These are phyloP conservation scores for Nasonovia ribisnigri DNA, from an alignment of 2,888 invertebrate species.

Conservation along the genomic window DNA sequence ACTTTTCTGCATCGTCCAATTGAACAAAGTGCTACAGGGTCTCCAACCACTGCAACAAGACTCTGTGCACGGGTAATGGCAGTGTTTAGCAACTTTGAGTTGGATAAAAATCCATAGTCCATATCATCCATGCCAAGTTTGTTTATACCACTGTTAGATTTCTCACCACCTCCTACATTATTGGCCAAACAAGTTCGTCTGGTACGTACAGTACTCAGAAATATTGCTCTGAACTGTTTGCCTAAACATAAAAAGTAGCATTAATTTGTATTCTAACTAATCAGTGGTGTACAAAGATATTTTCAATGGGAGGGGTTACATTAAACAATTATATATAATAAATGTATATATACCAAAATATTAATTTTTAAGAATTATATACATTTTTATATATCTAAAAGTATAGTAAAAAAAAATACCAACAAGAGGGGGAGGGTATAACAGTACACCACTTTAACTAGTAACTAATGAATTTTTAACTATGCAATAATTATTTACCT, in stretches of 20 bases:
- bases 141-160: constrained; percentile 65
- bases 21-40: constrained; percentile 85
- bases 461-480: not conserved
- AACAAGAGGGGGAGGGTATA: no score
- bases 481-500: constrained; percentile 71
- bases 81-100: constrained; percentile 84
- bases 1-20: constrained; percentile 80
- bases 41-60: constrained; percentile 86
- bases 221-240: constrained; percentile 87
- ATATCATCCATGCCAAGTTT: constrained; percentile 73
- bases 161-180: constrained; percentile 59
- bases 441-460: no score
- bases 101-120: constrained; percentile 86
- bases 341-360: no score
- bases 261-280: not conserved
- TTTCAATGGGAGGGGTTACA: no score
- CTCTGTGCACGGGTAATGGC: constrained; percentile 87
- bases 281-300: no score
- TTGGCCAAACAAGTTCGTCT: constrained; percentile 77
- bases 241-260: constrained; percentile 70
- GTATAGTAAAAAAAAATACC: no score
- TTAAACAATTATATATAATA: no score
- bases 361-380: no score
- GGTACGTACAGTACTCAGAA: constrained; percentile 84
- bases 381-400: no score